Percentiles rank a stretch among this genome's conserved stretches.
Conservation (phyloP, 1,140 invertebrate genomes). For the Elymnias hypermnestra region DNA sequence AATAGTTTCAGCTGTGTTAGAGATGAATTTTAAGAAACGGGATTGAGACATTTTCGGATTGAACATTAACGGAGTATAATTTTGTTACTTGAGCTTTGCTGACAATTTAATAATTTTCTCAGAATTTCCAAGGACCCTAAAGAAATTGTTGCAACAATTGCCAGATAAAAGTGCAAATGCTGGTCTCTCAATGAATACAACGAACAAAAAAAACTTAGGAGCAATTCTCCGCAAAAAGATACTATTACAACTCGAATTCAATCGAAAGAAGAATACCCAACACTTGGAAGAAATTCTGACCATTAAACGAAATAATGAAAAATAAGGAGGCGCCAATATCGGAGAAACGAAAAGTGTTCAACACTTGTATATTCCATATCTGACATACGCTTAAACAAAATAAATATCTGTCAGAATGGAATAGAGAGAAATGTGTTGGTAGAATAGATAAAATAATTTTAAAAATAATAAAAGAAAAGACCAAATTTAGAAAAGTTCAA, state of each 20-base stretch:
- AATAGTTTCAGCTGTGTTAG: neutral
- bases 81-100: neutral
- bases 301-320: conserved; percentile 1
- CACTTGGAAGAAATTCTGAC: conserved; percentile 3
- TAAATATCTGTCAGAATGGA: conserved; percentile 1
- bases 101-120: neutral
- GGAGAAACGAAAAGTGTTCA: conserved; percentile 1
- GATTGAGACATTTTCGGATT: neutral
- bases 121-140: neutral
- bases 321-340: conserved; percentile 2
- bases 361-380: conserved; percentile 1
- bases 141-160: conserved; percentile 1
- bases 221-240: neutral
- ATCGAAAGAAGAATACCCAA: neutral
- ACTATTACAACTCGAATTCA: neutral
- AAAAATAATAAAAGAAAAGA: neutral
- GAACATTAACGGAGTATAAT: neutral
- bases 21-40: neutral
- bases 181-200: neutral
- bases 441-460: neutral
- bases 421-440: too few species aligned
- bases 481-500: neutral
- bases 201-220: neutral
- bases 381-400: conserved; percentile 2
- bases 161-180: neutral